Evolutionary conservation across 2,113 vertebrate genomes (phyloP).

Genomic region (Pelobates fuscus): DNA sequence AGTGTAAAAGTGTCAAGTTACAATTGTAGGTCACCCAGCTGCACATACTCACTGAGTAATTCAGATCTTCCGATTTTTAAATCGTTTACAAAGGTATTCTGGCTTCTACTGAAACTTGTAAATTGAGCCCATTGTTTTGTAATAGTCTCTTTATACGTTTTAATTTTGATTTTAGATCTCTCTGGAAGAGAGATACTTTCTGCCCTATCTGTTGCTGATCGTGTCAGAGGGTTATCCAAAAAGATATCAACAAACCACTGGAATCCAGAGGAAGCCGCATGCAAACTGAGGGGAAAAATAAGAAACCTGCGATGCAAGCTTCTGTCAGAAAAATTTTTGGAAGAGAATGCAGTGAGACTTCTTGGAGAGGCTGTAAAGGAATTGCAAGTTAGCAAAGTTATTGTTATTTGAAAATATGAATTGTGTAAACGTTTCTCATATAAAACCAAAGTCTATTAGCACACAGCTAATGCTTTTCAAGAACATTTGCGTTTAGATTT

Average conservation of each 20-base stretch:
- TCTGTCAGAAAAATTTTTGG: conserved; percentile 55
- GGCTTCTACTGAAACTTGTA: too few relatives aligned
- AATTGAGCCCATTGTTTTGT: too few relatives aligned
- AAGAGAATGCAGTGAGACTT: conserved; percentile 49
- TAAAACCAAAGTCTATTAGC: neutral
- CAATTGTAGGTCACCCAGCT: too few relatives aligned
- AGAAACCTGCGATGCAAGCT: conserved; percentile 60
- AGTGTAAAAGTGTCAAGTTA: too few relatives aligned
- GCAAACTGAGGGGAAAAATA: conserved; percentile 56
- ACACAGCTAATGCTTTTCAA: too few relatives aligned
- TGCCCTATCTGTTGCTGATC: conserved; percentile 59
- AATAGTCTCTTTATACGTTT: too few relatives aligned
- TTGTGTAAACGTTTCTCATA: neutral
- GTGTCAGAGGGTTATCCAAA: conserved; percentile 61
- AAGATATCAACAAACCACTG: conserved; percentile 62
- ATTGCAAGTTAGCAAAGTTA: conserved; percentile 68
- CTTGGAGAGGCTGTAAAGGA: conserved; percentile 67
- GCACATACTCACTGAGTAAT: too few relatives aligned
- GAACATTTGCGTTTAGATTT: too few relatives aligned
- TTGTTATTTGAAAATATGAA: too few relatives aligned
- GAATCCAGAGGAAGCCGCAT: conserved; percentile 61
- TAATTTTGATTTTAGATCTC: conserved; percentile 41
- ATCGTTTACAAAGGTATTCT: too few relatives aligned
- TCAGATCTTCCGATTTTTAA: too few relatives aligned
- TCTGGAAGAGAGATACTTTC: conserved; percentile 55